These are phyloP conservation scores for Orthosia cruda DNA, from an alignment of 2,888 invertebrate genomes.

Conservation along the genomic window DNA sequence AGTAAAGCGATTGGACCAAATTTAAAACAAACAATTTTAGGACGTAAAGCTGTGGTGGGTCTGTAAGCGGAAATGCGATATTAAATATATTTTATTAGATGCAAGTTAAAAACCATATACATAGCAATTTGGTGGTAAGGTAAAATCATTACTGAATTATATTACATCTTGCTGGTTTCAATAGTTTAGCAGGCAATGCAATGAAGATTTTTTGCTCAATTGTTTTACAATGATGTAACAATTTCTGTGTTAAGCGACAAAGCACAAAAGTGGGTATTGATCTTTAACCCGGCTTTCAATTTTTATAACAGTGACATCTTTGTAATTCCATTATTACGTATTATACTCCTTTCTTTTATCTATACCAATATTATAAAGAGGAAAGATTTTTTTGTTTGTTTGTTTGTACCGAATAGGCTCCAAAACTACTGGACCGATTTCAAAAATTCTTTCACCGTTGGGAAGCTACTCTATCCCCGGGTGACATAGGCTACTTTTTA, in stretches of 20 bases:
- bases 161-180: not conserved
- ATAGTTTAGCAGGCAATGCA: not conserved
- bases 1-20: conserved; percentile 37
- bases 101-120: not conserved
- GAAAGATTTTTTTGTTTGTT: too few relatives aligned
- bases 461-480: too few relatives aligned
- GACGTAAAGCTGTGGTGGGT: conserved; percentile 55
- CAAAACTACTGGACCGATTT: too few relatives aligned
- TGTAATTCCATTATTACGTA: not conserved
- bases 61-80: conserved; percentile 52
- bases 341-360: conserved; percentile 28
- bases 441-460: too few relatives aligned
- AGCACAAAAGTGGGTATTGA: conserved; percentile 10
- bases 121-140: conserved; percentile 14
- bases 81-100: not conserved
- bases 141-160: conserved; percentile 10
- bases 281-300: conserved; percentile 6
- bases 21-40: conserved; percentile 55
- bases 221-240: conserved; percentile 28
- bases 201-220: conserved; percentile 3
- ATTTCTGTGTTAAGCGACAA: conserved; percentile 7
- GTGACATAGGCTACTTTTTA: too few relatives aligned
- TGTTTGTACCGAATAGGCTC: too few relatives aligned
- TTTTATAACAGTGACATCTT: conserved; percentile 4
- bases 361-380: too few relatives aligned